Conservation (phyloP, 2,797 vertebrate genomes). For the Siniperca undulata region DNA sequence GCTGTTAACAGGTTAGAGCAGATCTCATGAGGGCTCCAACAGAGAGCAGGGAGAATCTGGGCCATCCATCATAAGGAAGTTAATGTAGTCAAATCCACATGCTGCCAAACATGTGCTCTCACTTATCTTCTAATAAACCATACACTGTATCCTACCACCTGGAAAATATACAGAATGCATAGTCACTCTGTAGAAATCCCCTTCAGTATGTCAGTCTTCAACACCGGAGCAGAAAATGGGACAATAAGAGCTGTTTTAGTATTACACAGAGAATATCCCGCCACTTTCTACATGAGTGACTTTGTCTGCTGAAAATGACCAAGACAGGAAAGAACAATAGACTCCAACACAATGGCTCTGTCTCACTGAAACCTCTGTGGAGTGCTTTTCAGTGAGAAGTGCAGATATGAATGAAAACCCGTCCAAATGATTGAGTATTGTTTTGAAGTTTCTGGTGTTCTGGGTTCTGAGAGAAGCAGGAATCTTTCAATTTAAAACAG, state of each 20-base stretch:
- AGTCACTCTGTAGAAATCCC: background rate
- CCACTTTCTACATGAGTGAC: constrained; percentile 78
- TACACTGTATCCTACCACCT: background rate
- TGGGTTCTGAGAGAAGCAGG: background rate
- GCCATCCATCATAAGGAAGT: background rate
- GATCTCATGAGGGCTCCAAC: background rate
- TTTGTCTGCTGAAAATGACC: constrained; percentile 41
- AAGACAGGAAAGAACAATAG: constrained; percentile 69
- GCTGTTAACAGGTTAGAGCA: background rate
- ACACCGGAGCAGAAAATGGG: background rate
- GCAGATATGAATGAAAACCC: background rate
- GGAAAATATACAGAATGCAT: background rate
- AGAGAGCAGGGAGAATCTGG: background rate
- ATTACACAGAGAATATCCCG: constrained; percentile 48
- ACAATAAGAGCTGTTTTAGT: background rate
- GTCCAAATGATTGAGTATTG: background rate
- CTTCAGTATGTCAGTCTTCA: background rate
- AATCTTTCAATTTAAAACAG: background rate
- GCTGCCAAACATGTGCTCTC: constrained; percentile 55
- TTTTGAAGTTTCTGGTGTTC: background rate
- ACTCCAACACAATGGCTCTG: constrained; percentile 25
- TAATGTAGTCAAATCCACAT: constrained; percentile 27
- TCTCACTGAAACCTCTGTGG: background rate
- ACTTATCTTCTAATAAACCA: constrained; percentile 42
- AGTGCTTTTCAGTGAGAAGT: background rate